phyloP scores from a whole-genome alignment of 1,140 invertebrate species.

The Euwallacea similis region DNA sequence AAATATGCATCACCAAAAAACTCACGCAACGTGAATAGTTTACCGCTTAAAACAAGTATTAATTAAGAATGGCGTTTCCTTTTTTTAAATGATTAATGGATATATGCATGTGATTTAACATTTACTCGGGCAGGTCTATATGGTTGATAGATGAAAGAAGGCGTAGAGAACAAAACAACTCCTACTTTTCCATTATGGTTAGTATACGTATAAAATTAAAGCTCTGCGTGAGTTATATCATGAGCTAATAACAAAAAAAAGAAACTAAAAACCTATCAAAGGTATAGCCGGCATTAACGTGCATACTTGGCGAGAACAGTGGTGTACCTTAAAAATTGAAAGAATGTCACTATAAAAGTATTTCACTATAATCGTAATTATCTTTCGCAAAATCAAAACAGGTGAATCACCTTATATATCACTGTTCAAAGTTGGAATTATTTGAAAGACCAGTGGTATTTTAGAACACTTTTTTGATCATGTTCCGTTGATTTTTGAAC shows the following conservation, averaged over 20 bases:
- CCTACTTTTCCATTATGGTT: slow-evolving; percentile 42
- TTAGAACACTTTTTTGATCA: too few relatives aligned
- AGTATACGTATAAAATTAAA: slow-evolving; percentile 45
- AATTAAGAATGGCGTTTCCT: slow-evolving; percentile 36
- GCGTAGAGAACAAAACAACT: slow-evolving; percentile 45
- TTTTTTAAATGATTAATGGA: slow-evolving; percentile 40
- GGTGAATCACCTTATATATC: too few relatives aligned
- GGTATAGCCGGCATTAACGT: slow-evolving; percentile 34
- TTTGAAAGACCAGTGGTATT: too few relatives aligned
- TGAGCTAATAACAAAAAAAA: slow-evolving; percentile 40
- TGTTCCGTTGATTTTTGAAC: too few relatives aligned
- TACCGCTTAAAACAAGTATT: slow-evolving; percentile 35
- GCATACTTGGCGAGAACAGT: slow-evolving; percentile 2
- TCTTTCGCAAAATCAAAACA: too few relatives aligned
- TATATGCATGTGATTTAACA: slow-evolving; percentile 40
- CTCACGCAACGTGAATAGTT: slow-evolving; percentile 35
- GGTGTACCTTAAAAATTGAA: not conserved
- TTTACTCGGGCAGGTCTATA: slow-evolving; percentile 34
- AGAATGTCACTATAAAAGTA: too few relatives aligned
- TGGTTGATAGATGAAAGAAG: slow-evolving; percentile 42
- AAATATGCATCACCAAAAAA: slow-evolving; percentile 32
- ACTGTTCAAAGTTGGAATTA: too few relatives aligned
- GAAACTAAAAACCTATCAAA: slow-evolving; percentile 35
- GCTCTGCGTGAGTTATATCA: slow-evolving; percentile 42
- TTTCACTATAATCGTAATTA: too few relatives aligned